Evolutionary conservation across 2,113 vertebrate genomes (phyloP).

Genomic region (Nothocercus julius): DNA sequence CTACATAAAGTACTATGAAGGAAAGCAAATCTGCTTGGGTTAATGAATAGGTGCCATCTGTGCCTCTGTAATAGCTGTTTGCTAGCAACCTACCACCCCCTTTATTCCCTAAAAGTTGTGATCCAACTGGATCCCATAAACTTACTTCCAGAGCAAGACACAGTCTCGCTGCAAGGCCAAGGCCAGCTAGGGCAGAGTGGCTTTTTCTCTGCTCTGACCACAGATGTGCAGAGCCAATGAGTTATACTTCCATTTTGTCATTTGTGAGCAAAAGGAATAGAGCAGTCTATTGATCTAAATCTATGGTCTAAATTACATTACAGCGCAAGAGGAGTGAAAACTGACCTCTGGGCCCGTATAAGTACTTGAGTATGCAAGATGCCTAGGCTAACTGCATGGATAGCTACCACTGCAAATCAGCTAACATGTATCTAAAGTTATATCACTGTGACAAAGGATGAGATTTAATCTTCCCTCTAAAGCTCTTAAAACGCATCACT

Average conservation of each 20-base stretch:
- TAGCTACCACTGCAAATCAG: not conserved
- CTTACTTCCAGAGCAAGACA: not conserved
- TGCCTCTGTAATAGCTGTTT: slow-evolving; percentile 18
- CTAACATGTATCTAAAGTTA: not conserved
- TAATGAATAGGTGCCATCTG: slow-evolving; percentile 33
- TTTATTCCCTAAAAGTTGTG: not conserved
- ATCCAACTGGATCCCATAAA: not conserved
- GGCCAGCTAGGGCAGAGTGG: not conserved
- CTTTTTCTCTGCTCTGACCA: not conserved
- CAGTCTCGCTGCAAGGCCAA: not conserved
- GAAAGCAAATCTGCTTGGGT: slow-evolving; percentile 31
- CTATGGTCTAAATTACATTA: not conserved
- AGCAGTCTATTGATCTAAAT: not conserved
- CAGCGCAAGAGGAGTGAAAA: not conserved
- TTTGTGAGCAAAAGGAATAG: not conserved
- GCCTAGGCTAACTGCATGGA: not conserved
- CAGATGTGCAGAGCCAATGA: not conserved
- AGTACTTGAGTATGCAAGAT: not conserved
- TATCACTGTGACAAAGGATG: not conserved
- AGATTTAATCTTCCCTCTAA: not conserved
- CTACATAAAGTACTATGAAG: not conserved
- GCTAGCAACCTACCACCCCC: not conserved
- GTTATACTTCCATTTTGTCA: not conserved
- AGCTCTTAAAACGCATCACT: not conserved
- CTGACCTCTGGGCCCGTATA: not conserved